These are phyloP conservation scores for Metallyticus violacea DNA, from an alignment of 2,888 invertebrate genomes.

Conservation along the genomic window DNA sequence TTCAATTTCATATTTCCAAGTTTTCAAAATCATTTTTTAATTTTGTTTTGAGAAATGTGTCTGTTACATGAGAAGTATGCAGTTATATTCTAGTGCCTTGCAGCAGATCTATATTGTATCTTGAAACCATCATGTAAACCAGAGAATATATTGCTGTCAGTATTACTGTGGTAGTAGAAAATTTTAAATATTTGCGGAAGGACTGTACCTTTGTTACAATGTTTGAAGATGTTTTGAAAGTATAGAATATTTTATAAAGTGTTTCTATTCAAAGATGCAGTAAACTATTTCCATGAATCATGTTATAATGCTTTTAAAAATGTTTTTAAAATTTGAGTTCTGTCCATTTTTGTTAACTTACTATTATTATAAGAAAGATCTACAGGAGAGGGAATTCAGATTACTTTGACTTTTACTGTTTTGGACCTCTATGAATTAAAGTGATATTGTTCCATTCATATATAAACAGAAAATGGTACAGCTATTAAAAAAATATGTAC, in stretches of 20 bases:
- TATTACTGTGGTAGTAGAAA: not conserved
- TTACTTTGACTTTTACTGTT: not conserved
- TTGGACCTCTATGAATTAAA: not conserved
- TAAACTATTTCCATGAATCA: not conserved
- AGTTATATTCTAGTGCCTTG: not conserved
- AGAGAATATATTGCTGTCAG: not conserved
- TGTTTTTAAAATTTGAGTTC: not conserved
- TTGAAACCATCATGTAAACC: no score
- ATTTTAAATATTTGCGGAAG: no score
- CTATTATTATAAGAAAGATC: not conserved
- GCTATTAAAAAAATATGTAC: not conserved
- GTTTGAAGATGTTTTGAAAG: not conserved
- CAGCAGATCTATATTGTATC: not conserved
- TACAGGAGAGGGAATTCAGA: not conserved
- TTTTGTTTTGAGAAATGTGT: not conserved
- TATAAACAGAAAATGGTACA: not conserved
- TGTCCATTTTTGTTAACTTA: not conserved
- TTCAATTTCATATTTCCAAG: not conserved
- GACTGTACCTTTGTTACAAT: not conserved
- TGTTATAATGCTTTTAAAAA: no score
- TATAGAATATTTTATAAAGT: not conserved
- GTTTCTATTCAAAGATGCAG: not conserved
- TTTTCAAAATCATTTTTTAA: not conserved
- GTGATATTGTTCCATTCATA: not conserved
- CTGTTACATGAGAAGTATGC: not conserved